Conservation (phyloP, 2,113 vertebrate genomes). For the Phaethon lepturus region DNA sequence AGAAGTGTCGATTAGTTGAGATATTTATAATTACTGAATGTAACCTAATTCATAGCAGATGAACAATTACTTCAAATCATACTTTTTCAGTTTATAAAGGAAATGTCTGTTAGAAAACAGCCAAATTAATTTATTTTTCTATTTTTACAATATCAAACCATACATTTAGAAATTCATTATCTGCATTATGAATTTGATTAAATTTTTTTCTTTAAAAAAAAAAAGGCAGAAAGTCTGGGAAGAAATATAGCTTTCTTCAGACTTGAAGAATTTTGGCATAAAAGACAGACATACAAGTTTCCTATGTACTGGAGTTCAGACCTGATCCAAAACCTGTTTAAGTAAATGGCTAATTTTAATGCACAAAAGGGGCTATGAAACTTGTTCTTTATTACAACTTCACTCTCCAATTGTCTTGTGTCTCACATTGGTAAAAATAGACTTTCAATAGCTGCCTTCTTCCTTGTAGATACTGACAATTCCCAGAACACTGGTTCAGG, state of each 20-base stretch:
- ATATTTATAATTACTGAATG: background rate
- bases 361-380: background rate
- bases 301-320: background rate
- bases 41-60: background rate
- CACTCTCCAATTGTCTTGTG: accelerated
- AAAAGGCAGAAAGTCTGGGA: background rate
- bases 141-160: background rate
- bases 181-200: background rate
- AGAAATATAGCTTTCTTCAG: background rate
- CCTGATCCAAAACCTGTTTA: background rate
- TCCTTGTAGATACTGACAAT: background rate
- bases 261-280: background rate
- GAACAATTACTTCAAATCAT: background rate
- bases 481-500: background rate
- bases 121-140: background rate
- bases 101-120: background rate
- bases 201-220: background rate
- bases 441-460: background rate
- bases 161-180: background rate
- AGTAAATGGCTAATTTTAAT: background rate
- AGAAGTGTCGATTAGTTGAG: background rate
- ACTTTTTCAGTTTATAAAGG: background rate
- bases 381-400: background rate
- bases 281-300: background rate
- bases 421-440: background rate